Conservation (phyloP, 2,113 vertebrate genomes). For the Sisor rabdophorus region DNA sequence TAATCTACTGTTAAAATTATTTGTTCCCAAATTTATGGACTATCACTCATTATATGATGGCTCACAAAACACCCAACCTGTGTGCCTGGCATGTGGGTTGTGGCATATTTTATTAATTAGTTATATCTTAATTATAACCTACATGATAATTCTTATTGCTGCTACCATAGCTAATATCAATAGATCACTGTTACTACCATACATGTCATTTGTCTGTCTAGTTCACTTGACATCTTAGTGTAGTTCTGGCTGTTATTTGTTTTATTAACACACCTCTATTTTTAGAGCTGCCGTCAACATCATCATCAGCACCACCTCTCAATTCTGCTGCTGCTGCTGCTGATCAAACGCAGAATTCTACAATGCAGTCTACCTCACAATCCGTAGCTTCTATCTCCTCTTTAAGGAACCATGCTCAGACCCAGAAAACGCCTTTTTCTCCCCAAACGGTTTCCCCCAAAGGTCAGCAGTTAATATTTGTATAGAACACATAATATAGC, state of each 20-base stretch:
- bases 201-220: too few relatives aligned
- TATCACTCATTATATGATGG: too few relatives aligned
- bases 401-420: background rate
- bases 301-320: background rate
- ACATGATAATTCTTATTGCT: too few relatives aligned
- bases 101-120: too few relatives aligned
- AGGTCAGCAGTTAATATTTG: slow-evolving; percentile 15
- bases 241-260: background rate
- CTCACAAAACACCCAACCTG: too few relatives aligned
- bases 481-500: background rate
- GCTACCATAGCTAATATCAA: too few relatives aligned
- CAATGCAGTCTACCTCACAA: background rate
- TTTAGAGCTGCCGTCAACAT: slow-evolving; percentile 15
- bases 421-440: background rate
- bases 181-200: too few relatives aligned
- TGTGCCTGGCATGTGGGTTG: too few relatives aligned
- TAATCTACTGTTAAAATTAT: too few relatives aligned
- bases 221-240: background rate
- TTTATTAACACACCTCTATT: slow-evolving; percentile 9
- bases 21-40: too few relatives aligned
- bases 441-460: background rate
- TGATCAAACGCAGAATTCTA: background rate
- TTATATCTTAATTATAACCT: too few relatives aligned
- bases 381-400: background rate
- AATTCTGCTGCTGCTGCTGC: background rate